Percentiles rank a stretch among this genome's conserved stretches.
These are phyloP conservation scores for Rhabdophis nuchalis DNA, from an alignment of 2,797 vertebrate genomes.

Conservation along the genomic window DNA sequence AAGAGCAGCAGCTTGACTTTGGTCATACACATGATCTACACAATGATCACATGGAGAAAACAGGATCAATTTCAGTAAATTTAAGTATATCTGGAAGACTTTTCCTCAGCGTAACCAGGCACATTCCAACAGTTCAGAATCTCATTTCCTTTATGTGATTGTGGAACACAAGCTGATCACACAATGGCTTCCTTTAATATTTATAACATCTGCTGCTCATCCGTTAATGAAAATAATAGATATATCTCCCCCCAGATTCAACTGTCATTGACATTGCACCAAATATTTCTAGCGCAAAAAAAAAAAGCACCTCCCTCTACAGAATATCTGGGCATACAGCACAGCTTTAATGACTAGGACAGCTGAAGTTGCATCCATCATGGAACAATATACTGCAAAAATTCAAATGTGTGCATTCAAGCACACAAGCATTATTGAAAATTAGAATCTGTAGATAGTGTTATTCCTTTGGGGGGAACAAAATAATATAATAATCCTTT, in stretches of 20 bases:
- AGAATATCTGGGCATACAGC: neutral
- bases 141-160: neutral
- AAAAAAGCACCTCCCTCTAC: neutral
- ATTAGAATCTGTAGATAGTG: neutral
- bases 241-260: neutral
- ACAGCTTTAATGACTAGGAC: no score
- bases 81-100: neutral
- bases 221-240: neutral
- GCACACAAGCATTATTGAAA: neutral
- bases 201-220: neutral
- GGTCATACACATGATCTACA: neutral
- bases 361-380: fast-evolving
- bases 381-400: neutral
- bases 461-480: neutral
- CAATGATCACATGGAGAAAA: neutral
- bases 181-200: neutral
- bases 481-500: neutral
- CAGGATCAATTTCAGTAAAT: neutral
- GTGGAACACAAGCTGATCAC: neutral
- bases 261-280: neutral
- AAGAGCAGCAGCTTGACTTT: neutral
- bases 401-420: neutral
- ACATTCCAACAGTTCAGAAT: neutral
- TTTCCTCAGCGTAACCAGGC: neutral
- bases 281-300: fast-evolving